phyloP scores from a whole-genome alignment of 2,113 vertebrate genomes.

The Erythrocercus mccallii region DNA sequence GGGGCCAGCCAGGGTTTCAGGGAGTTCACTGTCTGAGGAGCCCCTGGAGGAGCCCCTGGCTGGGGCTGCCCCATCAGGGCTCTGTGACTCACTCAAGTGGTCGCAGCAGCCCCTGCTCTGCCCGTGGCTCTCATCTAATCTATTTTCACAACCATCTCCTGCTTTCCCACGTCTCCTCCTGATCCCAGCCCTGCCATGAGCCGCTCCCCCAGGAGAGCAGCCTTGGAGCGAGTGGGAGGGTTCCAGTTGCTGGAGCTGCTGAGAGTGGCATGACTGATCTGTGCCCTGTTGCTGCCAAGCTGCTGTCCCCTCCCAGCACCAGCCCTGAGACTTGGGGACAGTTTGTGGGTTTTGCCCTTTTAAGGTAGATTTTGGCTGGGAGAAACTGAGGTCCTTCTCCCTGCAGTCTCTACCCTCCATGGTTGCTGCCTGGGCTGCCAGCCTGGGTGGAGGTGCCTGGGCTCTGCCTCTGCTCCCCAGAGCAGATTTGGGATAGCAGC shows the following conservation, averaged over 20 bases:
- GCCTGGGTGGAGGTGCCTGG: not conserved
- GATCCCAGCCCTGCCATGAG: conserved; percentile 2
- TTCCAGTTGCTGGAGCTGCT: not conserved
- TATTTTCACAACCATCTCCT: not conserved
- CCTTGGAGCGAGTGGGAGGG: not conserved
- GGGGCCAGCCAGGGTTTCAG: not conserved
- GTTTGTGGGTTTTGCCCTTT: conserved; percentile 52
- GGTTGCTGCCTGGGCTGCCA: not conserved
- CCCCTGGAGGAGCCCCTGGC: not conserved
- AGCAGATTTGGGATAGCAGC: not conserved
- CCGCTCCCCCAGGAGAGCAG: not conserved
- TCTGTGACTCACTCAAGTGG: accelerated
- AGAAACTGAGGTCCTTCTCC: not conserved
- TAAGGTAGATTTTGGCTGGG: conserved; percentile 53
- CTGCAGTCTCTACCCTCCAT: not conserved
- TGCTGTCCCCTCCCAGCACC: not conserved
- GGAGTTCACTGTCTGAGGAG: not conserved
- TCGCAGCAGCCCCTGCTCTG: not conserved
- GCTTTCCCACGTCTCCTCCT: not conserved
- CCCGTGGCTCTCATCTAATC: conserved; percentile 21
- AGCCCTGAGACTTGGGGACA: not conserved
- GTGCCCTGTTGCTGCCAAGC: not conserved
- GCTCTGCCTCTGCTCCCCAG: not conserved
- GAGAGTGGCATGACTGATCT: not conserved
- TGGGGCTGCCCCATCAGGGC: not conserved